These are phyloP conservation scores for Pelusios castaneus DNA, from an alignment of 2,113 vertebrate genomes.

Conservation along the genomic window DNA sequence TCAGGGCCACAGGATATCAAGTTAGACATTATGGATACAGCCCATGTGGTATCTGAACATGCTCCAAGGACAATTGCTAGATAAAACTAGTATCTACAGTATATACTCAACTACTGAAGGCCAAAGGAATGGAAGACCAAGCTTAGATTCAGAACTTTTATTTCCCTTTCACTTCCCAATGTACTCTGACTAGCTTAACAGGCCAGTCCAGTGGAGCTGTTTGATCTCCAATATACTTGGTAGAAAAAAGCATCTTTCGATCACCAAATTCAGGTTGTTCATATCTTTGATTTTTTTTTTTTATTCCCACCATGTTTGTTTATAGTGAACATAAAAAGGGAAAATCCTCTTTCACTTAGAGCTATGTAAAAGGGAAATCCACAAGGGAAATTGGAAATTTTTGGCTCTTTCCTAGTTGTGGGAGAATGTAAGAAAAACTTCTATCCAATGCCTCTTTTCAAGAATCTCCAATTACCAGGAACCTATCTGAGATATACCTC, in stretches of 20 bases:
- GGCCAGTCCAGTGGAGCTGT: neutral
- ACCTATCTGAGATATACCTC: neutral
- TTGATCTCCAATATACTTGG: neutral
- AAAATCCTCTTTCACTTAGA: neutral
- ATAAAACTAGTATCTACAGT: neutral
- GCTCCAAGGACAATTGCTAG: neutral
- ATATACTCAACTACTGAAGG: neutral
- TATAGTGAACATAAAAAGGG: neutral
- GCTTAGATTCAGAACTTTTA: neutral
- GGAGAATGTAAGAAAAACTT: neutral
- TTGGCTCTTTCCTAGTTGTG: neutral
- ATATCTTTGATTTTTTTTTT: too few relatives aligned
- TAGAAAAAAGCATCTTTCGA: neutral
- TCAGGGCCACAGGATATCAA: neutral
- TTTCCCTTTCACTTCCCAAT: neutral
- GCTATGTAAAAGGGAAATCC: neutral
- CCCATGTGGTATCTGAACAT: neutral
- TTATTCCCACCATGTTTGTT: neutral
- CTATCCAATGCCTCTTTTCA: neutral
- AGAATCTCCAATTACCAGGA: rapidly evolving
- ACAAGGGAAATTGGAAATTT: neutral
- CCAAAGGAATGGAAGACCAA: neutral
- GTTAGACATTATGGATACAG: neutral
- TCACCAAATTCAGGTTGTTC: neutral
- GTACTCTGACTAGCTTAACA: neutral